These are phyloP conservation scores for Limosa lapponica DNA, from an alignment of 2,797 vertebrate genomes.

Conservation along the genomic window DNA sequence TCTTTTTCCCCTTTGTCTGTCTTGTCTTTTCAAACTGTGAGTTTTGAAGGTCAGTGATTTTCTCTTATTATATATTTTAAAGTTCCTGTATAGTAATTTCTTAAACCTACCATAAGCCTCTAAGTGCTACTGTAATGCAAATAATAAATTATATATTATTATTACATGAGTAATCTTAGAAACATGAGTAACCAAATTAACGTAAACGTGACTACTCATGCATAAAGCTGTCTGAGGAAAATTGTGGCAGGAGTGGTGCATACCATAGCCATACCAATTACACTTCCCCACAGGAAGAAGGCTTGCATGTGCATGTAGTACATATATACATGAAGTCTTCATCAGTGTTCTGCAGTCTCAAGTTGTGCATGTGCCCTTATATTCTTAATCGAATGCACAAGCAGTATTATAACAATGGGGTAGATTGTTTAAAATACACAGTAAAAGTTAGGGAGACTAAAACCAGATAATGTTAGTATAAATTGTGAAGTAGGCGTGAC, in stretches of 20 bases:
- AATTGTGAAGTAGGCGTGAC: not conserved
- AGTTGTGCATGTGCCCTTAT: not conserved
- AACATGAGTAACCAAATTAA: not conserved
- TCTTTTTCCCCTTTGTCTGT: not conserved
- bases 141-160: not conserved
- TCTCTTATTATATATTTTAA: not conserved
- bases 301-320: not conserved
- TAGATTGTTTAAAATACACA: not conserved
- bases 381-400: not conserved
- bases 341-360: not conserved
- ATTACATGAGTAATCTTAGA: not conserved
- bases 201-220: not conserved
- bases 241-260: not conserved
- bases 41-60: not conserved
- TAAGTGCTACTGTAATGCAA: not conserved
- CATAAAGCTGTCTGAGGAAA: not conserved
- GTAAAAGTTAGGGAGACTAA: not conserved
- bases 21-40: not conserved
- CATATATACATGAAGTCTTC: not conserved
- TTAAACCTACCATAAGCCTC: not conserved
- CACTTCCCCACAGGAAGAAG: not conserved
- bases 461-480: not conserved
- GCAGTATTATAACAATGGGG: not conserved
- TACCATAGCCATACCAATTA: not conserved
- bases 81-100: not conserved